Evolutionary conservation across 2,113 vertebrate genomes (phyloP).

Genomic region (Apteryx owenii): DNA sequence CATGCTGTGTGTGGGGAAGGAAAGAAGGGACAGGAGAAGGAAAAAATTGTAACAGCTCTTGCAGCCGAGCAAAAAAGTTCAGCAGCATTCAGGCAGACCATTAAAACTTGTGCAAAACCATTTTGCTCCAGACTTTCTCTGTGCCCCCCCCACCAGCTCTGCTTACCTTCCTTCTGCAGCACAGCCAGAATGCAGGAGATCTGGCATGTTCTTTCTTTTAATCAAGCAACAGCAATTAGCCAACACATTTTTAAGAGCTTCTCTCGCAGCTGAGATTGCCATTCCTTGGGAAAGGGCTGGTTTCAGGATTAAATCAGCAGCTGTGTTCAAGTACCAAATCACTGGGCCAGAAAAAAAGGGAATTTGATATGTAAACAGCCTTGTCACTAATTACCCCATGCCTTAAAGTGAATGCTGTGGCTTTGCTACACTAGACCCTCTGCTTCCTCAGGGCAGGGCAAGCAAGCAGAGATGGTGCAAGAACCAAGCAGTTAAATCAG

Average conservation of each 20-base stretch:
- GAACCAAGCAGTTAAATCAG: neutral
- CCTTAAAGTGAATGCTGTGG: neutral
- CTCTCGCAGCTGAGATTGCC: neutral
- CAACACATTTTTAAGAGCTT: constrained; percentile 45
- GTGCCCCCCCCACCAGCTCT: neutral
- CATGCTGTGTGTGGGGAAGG: neutral
- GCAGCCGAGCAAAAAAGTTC: neutral
- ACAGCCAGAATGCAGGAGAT: neutral
- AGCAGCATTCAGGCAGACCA: neutral
- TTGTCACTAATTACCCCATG: constrained; percentile 4
- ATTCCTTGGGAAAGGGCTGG: constrained; percentile 41
- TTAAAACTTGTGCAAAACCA: neutral
- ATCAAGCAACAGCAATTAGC: constrained; percentile 51
- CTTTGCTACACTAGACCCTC: neutral
- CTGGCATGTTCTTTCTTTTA: neutral
- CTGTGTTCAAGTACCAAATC: neutral
- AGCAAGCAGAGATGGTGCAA: neutral
- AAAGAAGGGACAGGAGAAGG: neutral
- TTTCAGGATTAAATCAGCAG: constrained; percentile 9
- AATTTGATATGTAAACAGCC: constrained; percentile 55
- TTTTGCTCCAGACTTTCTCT: neutral
- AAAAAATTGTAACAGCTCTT: neutral
- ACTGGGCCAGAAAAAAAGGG: neutral
- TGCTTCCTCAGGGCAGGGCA: neutral
- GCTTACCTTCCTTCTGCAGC: neutral